Evolutionary conservation across 2,113 vertebrate species (phyloP).

Genomic region (Riparia riparia): DNA sequence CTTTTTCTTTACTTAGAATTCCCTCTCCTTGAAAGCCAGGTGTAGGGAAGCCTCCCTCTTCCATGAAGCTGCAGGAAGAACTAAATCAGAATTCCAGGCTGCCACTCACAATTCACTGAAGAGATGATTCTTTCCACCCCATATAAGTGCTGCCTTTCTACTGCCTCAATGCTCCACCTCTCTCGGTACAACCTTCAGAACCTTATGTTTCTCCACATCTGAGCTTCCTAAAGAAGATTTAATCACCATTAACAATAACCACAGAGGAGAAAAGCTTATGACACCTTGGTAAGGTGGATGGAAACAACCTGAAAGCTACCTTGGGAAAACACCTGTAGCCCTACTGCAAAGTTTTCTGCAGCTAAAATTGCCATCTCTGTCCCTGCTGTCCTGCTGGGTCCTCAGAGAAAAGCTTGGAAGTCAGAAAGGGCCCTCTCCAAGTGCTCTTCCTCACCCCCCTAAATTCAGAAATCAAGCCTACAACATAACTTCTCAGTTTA

Average conservation of each 20-base stretch:
- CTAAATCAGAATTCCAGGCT: neutral
- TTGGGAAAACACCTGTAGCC: neutral
- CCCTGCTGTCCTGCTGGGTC: neutral
- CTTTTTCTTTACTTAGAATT: neutral
- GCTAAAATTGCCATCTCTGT: neutral
- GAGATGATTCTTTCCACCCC: neutral
- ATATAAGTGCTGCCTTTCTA: neutral
- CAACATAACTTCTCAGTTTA: neutral
- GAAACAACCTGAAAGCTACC: neutral
- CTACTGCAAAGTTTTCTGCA: neutral
- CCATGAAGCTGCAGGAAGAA: rapidly evolving
- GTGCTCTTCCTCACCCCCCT: neutral
- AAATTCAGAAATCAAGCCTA: neutral
- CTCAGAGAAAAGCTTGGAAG: neutral
- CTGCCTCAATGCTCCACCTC: neutral
- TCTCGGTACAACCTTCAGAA: neutral
- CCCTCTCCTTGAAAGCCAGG: neutral
- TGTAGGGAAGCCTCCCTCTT: neutral
- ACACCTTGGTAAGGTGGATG: neutral
- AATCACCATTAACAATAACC: neutral
- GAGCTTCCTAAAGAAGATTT: neutral
- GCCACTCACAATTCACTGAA: neutral
- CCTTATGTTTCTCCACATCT: neutral
- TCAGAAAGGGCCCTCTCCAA: neutral
- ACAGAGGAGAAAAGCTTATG: neutral